Conservation (phyloP, 2,113 vertebrate genomes). For the Lophius piscatorius region DNA sequence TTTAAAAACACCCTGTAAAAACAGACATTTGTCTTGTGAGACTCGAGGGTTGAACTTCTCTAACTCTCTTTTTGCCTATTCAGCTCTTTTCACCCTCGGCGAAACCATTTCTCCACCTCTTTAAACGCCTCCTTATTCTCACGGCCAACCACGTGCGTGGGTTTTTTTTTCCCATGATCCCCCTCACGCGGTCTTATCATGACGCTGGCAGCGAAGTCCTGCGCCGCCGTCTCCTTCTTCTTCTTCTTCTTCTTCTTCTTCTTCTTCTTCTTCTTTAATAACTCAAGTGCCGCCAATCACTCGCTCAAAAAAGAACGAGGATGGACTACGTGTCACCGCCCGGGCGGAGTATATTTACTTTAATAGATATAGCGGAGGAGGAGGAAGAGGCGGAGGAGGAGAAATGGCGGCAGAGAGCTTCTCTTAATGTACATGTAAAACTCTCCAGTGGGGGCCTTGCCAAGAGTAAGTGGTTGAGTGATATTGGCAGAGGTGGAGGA, state of each 20-base stretch:
- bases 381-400: slow-evolving; percentile 62
- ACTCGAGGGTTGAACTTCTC: no score
- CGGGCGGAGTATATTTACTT: slow-evolving; percentile 71
- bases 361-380: slow-evolving; percentile 73
- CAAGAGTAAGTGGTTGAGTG: slow-evolving; percentile 86
- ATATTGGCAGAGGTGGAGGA: slow-evolving; percentile 80
- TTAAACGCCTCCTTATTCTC: no score
- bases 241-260: neutral
- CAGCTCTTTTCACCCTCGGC: no score
- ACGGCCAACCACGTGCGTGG: no score
- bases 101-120: no score
- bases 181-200: no score
- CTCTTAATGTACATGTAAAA: slow-evolving; percentile 82
- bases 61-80: no score
- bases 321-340: slow-evolving; percentile 64
- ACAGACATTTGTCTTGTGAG: no score
- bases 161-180: no score
- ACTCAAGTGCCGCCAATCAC: slow-evolving; percentile 72
- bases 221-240: no score
- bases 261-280: slow-evolving; percentile 12
- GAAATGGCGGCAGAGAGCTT: slow-evolving; percentile 68
- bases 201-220: no score
- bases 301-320: slow-evolving; percentile 74
- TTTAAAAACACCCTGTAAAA: no score
- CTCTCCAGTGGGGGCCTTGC: slow-evolving; percentile 74